These are phyloP conservation scores for Monodelphis domestica DNA, from an alignment of 2,797 vertebrate species.

Conservation along the genomic window DNA sequence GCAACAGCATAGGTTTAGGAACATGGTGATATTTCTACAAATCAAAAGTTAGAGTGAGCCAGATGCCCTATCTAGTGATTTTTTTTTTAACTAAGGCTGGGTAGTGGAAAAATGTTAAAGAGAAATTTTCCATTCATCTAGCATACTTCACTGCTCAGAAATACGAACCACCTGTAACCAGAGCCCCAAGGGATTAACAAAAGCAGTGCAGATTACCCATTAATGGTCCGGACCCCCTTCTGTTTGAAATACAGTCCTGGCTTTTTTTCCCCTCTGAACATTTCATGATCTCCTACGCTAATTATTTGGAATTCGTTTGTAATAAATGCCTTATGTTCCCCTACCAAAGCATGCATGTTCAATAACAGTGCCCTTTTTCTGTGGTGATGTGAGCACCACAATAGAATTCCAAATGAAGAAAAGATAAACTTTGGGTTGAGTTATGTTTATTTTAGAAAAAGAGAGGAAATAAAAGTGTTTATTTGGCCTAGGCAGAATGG, in stretches of 20 bases:
- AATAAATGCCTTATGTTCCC: constrained; percentile 88
- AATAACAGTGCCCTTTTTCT: constrained; percentile 78
- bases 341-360: constrained; percentile 69
- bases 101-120: constrained; percentile 84
- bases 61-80: constrained; percentile 59
- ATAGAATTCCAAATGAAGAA: constrained; percentile 83
- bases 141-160: constrained; percentile 85
- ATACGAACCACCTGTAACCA: constrained; percentile 88
- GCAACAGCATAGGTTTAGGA: constrained; percentile 11
- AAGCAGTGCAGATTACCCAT: constrained; percentile 81
- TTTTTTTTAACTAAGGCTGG: constrained; percentile 74
- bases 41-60: constrained; percentile 63
- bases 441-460: constrained; percentile 77
- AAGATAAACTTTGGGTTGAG: constrained; percentile 76
- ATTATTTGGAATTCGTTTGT: constrained; percentile 88
- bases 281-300: constrained; percentile 85
- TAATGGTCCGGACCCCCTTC: constrained; percentile 80
- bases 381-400: constrained; percentile 76
- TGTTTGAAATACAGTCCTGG: constrained; percentile 79
- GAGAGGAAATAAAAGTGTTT: constrained; percentile 75
- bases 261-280: constrained; percentile 71
- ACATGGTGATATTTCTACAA: constrained; percentile 61
- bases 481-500: constrained; percentile 48
- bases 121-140: constrained; percentile 86
- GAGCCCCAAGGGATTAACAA: constrained; percentile 81